phyloP scores from a whole-genome alignment of 2,888 invertebrate species.

The Branchipolynoe longqiensis region DNA sequence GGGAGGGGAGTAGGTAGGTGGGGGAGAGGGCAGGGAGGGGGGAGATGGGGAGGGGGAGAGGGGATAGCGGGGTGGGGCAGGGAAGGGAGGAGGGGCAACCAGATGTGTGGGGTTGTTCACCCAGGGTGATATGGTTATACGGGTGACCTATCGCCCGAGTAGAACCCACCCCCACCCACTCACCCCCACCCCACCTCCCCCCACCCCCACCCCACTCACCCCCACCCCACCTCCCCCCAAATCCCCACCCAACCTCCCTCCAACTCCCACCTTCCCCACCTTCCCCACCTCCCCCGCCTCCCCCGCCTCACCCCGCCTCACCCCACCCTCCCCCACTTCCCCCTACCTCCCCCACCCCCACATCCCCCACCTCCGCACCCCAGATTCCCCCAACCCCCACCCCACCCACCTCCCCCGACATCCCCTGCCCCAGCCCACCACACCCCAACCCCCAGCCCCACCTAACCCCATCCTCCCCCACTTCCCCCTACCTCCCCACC shows the following conservation, averaged over 20 bases:
- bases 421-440: too few species aligned
- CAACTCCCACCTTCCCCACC: background rate
- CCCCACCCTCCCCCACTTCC: background rate
- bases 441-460: too few species aligned
- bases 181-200: background rate
- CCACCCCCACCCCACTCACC: background rate
- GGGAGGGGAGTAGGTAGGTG: too few species aligned
- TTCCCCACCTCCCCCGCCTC: background rate
- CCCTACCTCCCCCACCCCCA: background rate
- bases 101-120: background rate
- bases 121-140: constrained; percentile 24
- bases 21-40: too few species aligned
- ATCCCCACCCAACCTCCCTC: background rate
- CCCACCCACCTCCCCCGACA: background rate
- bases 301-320: background rate
- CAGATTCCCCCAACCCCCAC: background rate
- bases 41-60: constrained; percentile 1
- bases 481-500: background rate
- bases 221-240: background rate
- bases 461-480: background rate
- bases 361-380: background rate
- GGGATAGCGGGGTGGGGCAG: constrained; percentile 8
- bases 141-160: constrained; percentile 16
- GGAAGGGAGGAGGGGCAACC: background rate
- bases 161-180: background rate